Evolutionary conservation across 92 coral and sea anemone genomes (phyloP).

Genomic region (Palythoa grandis): DNA sequence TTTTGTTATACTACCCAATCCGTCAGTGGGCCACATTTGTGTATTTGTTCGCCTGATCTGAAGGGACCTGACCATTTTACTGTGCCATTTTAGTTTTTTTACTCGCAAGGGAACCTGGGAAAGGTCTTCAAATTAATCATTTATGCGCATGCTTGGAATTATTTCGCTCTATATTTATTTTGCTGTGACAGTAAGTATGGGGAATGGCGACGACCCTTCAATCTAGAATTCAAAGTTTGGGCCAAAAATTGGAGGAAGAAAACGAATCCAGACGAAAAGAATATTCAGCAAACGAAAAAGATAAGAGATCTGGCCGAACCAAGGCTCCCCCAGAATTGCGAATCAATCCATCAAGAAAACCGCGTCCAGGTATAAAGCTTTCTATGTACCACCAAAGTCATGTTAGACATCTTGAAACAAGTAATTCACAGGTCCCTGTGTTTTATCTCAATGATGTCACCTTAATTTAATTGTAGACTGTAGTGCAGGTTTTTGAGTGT

Average conservation of each 20-base stretch:
- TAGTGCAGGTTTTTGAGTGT: slow-evolving; percentile 38
- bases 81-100: no score
- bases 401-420: slow-evolving; percentile 17
- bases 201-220: slow-evolving; percentile 91
- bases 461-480: slow-evolving; percentile 17
- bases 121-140: slow-evolving; percentile 38
- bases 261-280: slow-evolving; percentile 79
- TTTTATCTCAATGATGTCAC: slow-evolving; percentile 43
- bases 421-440: slow-evolving; percentile 56
- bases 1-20: no score
- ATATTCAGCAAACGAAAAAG: slow-evolving; percentile 55
- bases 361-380: slow-evolving; percentile 78
- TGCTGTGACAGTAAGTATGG: slow-evolving; percentile 85
- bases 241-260: slow-evolving; percentile 85
- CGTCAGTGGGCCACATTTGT: no score
- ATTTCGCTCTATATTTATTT: slow-evolving; percentile 50
- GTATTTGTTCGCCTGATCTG: no score
- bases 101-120: slow-evolving; percentile 45
- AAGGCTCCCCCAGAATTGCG: slow-evolving; percentile 74
- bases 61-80: no score
- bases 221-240: slow-evolving; percentile 89
- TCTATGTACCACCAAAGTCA: slow-evolving; percentile 71
- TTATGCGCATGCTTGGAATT: slow-evolving; percentile 79
- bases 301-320: slow-evolving; percentile 62
- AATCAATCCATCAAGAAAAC: slow-evolving; percentile 68